phyloP scores from a whole-genome alignment of 1,140 invertebrate species.

The Helicoverpa armigera region DNA sequence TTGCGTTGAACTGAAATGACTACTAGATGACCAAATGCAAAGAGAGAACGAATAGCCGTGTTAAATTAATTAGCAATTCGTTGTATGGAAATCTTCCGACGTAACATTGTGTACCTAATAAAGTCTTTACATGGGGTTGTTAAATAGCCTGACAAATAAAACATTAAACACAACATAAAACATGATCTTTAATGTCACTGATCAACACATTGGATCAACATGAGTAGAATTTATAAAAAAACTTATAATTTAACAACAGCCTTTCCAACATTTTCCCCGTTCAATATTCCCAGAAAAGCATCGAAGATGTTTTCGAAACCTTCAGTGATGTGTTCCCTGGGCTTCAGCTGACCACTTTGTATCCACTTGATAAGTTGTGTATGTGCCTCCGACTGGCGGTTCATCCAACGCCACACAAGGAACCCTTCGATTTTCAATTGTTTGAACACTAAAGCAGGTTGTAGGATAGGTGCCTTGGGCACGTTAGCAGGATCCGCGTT shows the following conservation, averaged over 20 bases:
- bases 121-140: conserved; percentile 69
- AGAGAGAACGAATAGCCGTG: conserved; percentile 72
- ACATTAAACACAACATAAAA: too few species aligned
- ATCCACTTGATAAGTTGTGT: conserved; percentile 70
- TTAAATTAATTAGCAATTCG: conserved; percentile 72
- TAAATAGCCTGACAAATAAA: too few species aligned
- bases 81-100: conserved; percentile 62
- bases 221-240: background rate
- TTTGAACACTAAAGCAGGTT: conserved; percentile 27
- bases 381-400: conserved; percentile 22
- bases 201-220: too few species aligned
- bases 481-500: background rate
- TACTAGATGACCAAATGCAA: too few species aligned
- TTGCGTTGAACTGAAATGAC: too few species aligned
- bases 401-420: conserved; percentile 17
- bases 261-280: conserved; percentile 87
- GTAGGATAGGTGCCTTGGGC: conserved; percentile 36
- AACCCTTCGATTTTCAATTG: conserved; percentile 50
- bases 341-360: conserved; percentile 85
- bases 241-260: conserved; percentile 49
- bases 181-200: conserved; percentile 11
- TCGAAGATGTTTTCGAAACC: conserved; percentile 87
- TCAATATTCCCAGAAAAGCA: conserved; percentile 86
- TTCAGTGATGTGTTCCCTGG: conserved; percentile 84
- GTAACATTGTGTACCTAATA: too few species aligned